These are phyloP conservation scores for Danionella dracula DNA, from an alignment of 2,797 vertebrate species.

Conservation along the genomic window DNA sequence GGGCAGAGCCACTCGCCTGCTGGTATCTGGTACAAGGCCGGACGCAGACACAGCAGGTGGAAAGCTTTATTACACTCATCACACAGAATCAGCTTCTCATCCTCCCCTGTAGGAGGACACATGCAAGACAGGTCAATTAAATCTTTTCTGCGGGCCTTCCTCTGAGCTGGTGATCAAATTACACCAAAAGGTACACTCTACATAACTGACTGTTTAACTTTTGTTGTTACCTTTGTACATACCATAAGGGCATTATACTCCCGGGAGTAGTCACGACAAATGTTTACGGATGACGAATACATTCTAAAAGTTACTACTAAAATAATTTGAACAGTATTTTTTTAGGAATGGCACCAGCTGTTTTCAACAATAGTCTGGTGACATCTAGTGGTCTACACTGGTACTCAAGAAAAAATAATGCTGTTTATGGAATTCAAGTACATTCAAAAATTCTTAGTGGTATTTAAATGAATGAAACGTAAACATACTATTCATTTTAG, in stretches of 20 bases:
- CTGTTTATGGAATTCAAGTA: too few relatives aligned
- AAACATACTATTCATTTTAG: too few relatives aligned
- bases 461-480: too few relatives aligned
- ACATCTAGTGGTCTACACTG: too few relatives aligned
- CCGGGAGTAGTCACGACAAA: too few relatives aligned
- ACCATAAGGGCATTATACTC: not conserved
- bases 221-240: not conserved
- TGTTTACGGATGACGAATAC: too few relatives aligned
- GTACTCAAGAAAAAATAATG: too few relatives aligned
- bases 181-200: not conserved
- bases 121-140: conserved; percentile 3
- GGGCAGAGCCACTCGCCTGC: conserved; percentile 92
- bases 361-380: too few relatives aligned
- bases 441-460: too few relatives aligned
- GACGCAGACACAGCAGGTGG: conserved; percentile 94
- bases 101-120: conserved; percentile 73
- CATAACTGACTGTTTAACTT: not conserved
- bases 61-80: conserved; percentile 98
- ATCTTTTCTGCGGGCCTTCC: not conserved
- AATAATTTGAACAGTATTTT: too few relatives aligned
- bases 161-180: not conserved
- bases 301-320: too few relatives aligned
- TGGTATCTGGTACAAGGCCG: conserved; percentile 86
- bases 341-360: too few relatives aligned
- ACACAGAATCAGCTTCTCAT: conserved; percentile 94